Conservation (phyloP, 2,797 vertebrate genomes). For the Varecia variegata region DNA sequence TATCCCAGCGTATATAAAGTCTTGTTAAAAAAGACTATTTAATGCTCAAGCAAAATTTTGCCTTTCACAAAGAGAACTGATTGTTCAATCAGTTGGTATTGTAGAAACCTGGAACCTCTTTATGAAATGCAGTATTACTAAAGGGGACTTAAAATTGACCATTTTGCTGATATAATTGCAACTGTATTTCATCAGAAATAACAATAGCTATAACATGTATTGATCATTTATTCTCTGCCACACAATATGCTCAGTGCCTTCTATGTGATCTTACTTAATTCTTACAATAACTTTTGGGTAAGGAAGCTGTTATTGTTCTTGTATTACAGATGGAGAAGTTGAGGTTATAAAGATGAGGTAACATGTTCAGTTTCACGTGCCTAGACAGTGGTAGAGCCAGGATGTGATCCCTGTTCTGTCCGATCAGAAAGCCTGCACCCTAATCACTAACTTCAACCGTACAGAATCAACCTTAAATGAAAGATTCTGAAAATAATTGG, state of each 20-base stretch:
- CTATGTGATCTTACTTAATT: background rate
- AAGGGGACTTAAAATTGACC: conserved; percentile 38
- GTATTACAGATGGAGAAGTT: background rate
- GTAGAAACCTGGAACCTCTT: conserved; percentile 36
- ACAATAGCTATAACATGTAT: background rate
- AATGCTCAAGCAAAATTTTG: conserved; percentile 32
- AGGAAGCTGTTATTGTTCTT: background rate
- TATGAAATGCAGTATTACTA: conserved; percentile 7
- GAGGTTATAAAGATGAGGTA: background rate
- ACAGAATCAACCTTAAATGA: background rate
- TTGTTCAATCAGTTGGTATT: conserved; percentile 67
- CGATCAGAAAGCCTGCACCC: background rate
- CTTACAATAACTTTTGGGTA: background rate
- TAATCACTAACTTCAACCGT: background rate
- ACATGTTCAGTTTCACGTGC: background rate
- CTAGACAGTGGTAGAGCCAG: background rate
- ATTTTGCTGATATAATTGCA: conserved; percentile 16
- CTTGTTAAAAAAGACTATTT: conserved; percentile 25
- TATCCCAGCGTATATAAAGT: background rate
- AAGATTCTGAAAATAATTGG: background rate
- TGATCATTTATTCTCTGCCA: background rate
- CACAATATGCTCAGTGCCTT: background rate
- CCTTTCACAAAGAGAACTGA: conserved; percentile 19
- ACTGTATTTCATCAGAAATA: conserved; percentile 26
- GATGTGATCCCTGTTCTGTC: background rate